Evolutionary conservation across 1,140 invertebrate species (phyloP).

Genomic region (Chironomus striatipennis): DNA sequence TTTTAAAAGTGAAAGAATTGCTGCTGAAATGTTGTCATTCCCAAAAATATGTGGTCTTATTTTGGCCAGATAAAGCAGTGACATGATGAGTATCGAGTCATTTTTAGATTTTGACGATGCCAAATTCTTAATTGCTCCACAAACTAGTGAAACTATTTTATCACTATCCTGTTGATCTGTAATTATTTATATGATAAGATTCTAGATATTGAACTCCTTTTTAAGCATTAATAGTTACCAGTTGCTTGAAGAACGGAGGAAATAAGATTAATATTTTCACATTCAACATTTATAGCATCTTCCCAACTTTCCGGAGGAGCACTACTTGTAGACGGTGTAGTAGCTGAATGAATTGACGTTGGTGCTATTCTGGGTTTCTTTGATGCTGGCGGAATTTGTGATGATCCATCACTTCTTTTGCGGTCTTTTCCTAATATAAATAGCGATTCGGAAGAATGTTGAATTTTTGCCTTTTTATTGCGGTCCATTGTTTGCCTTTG

Average conservation of each 20-base stretch:
- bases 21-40: slow-evolving; percentile 70
- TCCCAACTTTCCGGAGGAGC: not conserved
- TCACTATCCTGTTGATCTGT: slow-evolving; percentile 53
- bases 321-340: not conserved
- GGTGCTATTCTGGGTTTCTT: not conserved
- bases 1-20: slow-evolving; percentile 72
- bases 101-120: slow-evolving; percentile 65
- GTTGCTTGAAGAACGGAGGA: slow-evolving; percentile 46
- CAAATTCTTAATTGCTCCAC: slow-evolving; percentile 56
- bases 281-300: slow-evolving; percentile 37
- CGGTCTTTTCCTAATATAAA: not conserved
- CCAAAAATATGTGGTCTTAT: slow-evolving; percentile 67
- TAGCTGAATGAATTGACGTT: not conserved
- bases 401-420: not conserved
- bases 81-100: slow-evolving; percentile 67
- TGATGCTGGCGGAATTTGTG: not conserved
- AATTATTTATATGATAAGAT: too few relatives aligned
- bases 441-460: not conserved
- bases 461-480: not conserved
- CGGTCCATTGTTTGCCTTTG: not conserved
- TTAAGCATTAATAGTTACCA: too few relatives aligned
- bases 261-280: slow-evolving; percentile 51
- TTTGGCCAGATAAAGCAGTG: slow-evolving; percentile 74
- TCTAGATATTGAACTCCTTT: too few relatives aligned
- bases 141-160: slow-evolving; percentile 48